Conservation (phyloP, 2,888 invertebrate genomes). For the Gerris lacustris region DNA sequence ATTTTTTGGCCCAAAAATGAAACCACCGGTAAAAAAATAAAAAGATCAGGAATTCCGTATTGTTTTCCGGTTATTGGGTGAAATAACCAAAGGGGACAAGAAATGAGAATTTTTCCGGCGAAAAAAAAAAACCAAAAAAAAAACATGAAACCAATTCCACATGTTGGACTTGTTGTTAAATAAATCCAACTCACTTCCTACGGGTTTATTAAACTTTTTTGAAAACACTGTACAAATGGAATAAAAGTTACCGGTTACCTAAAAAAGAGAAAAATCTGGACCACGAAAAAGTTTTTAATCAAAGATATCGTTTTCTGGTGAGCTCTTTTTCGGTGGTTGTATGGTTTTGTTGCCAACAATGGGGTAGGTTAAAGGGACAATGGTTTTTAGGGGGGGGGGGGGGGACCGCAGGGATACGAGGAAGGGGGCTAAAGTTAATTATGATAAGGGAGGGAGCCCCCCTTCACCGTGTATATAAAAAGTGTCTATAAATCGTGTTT, state of each 20-base stretch:
- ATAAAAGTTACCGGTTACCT: background rate
- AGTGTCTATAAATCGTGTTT: slow-evolving; percentile 5
- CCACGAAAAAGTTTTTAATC: background rate
- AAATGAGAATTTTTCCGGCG: too few species aligned
- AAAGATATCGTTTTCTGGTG: background rate
- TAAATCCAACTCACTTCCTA: too few species aligned
- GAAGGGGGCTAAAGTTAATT: background rate
- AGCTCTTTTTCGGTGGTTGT: background rate
- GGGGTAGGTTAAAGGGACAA: slow-evolving; percentile 1
- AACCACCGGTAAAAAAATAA: background rate
- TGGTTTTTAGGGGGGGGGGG: background rate
- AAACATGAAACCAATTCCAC: too few species aligned
- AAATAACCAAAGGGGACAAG: too few species aligned
- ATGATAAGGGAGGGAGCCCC: background rate
- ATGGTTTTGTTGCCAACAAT: background rate
- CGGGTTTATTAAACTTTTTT: too few species aligned
- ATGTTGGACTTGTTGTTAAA: too few species aligned
- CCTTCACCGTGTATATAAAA: background rate
- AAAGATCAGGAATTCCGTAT: background rate
- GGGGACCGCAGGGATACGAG: background rate
- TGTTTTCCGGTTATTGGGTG: slow-evolving; percentile 1
- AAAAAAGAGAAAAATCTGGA: background rate
- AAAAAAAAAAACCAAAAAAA: too few species aligned
- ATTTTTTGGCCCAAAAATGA: too few species aligned
- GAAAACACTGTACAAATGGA: background rate